Evolutionary conservation across 2,888 invertebrate species (phyloP).

Genomic region (Masnerella sp.): DNA sequence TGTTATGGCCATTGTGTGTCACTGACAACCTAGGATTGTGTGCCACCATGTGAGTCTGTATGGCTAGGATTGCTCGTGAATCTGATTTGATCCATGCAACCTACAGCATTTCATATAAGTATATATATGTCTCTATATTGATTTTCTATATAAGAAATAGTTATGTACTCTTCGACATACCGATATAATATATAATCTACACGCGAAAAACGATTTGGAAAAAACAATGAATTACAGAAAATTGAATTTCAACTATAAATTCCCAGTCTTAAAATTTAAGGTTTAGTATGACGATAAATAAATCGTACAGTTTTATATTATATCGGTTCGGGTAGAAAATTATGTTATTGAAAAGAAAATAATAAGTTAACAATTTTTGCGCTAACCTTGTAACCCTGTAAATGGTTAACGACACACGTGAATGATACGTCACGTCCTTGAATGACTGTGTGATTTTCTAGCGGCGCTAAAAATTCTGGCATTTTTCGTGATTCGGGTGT

Average conservation of each 20-base stretch:
- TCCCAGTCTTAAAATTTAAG: too few relatives aligned
- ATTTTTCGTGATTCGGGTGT: constrained; percentile 82
- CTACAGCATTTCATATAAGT: constrained; percentile 78
- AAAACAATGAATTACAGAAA: too few relatives aligned
- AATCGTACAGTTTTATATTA: too few relatives aligned
- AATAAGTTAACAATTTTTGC: too few relatives aligned
- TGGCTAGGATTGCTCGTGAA: constrained; percentile 91
- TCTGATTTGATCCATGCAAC: constrained; percentile 96
- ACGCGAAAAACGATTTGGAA: too few relatives aligned
- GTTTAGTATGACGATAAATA: too few relatives aligned
- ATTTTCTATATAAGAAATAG: neutral
- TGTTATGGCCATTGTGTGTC: constrained; percentile 94
- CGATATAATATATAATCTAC: too few relatives aligned
- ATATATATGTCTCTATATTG: too few relatives aligned
- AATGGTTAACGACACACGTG: constrained; percentile 93
- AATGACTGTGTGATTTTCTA: constrained; percentile 92
- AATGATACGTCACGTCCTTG: constrained; percentile 92
- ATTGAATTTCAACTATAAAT: too few relatives aligned
- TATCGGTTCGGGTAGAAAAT: too few relatives aligned
- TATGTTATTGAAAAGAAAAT: constrained; percentile 11
- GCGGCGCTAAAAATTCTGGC: constrained; percentile 89
- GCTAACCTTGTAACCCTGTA: constrained; percentile 89
- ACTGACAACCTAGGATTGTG: constrained; percentile 91
- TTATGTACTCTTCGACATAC: too few relatives aligned
- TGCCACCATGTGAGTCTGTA: constrained; percentile 93